Conservation (phyloP, 2,797 vertebrate genomes). For the Acridotheres tristis region DNA sequence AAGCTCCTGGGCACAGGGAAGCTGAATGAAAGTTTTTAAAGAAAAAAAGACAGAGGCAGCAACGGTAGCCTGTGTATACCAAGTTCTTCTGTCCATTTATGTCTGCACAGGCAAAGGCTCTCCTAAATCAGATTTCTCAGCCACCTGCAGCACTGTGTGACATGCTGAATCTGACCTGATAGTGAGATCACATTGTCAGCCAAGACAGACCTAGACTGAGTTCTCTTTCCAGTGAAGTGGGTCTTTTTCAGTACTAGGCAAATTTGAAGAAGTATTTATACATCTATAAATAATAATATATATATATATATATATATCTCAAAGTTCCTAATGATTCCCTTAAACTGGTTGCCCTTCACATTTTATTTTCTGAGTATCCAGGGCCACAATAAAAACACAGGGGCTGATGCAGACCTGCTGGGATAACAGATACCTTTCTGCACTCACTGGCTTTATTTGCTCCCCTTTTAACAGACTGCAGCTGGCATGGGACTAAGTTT, state of each 20-base stretch:
- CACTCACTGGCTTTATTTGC: background rate
- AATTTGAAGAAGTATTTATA: background rate
- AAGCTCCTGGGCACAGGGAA: background rate
- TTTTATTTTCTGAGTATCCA: background rate
- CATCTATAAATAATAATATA: background rate
- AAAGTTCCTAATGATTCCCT: background rate
- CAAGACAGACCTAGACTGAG: background rate
- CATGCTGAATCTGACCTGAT: background rate
- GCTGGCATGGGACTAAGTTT: background rate
- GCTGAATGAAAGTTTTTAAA: background rate
- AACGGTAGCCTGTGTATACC: fast-evolving
- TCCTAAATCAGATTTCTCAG: background rate
- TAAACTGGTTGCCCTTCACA: background rate
- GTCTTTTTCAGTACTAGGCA: background rate
- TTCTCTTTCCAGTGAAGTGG: background rate
- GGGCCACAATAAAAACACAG: background rate
- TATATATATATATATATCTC: background rate
- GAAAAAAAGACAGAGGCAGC: background rate
- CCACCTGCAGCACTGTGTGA: background rate
- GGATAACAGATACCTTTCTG: background rate
- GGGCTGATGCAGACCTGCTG: background rate
- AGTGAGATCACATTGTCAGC: background rate
- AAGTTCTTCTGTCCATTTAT: background rate
- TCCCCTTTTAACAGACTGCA: background rate
- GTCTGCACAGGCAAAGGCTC: background rate